Base-by-base conservation (phyloP, 2,888 invertebrate genomes). In the Deilephila elpenor region DNA sequence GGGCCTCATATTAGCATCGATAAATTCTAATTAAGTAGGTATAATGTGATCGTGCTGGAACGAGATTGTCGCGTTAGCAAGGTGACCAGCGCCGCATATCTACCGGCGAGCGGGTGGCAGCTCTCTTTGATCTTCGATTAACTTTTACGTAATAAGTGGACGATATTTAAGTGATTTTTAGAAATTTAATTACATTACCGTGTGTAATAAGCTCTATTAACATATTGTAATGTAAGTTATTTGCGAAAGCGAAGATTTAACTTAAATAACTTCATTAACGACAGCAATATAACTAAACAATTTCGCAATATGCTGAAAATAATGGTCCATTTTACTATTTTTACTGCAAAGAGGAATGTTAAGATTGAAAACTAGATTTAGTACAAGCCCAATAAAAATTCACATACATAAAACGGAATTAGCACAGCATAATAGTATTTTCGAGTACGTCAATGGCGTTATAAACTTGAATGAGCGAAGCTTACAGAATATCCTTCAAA, bases 1-100 rank as follows among this genome's bases (percentile, higher is more conserved):
- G 88, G 89, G 90, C 90, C 89, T 83, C 89, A 87, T 88, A 89
- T 90, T 89, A 88, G 87, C 88, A 89, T 90, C 88, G 87, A 89
- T 89, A 88, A 86, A 89, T 89, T 88, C 85, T 83, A 88, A 89
- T 89, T 86, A 86, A 89, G 86, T 82, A 72, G 71, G 53, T 75
- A 83, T 84, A 82, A 84, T 83, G 83, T 82, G 78, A 83, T 80
- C 78, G 81, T 80, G 81, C 82, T 83, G 83, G 84, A 80, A 83
- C 59, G 81, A 77, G 78, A 77, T 74, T 79, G 77, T 74, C 78
- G 75, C 73, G 70, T 72, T 77, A 71, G 75, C 75, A 71, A 64
- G 67, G 73, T n/a, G 25, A 53, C 70, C 56, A 56, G 34, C 67
- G 25, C 32, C 67, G 25, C 32, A 17, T 14, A 29, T 29, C 6